Evolutionary conservation across 2,888 invertebrate genomes (phyloP).

Genomic region (Xestia sexstrigata): DNA sequence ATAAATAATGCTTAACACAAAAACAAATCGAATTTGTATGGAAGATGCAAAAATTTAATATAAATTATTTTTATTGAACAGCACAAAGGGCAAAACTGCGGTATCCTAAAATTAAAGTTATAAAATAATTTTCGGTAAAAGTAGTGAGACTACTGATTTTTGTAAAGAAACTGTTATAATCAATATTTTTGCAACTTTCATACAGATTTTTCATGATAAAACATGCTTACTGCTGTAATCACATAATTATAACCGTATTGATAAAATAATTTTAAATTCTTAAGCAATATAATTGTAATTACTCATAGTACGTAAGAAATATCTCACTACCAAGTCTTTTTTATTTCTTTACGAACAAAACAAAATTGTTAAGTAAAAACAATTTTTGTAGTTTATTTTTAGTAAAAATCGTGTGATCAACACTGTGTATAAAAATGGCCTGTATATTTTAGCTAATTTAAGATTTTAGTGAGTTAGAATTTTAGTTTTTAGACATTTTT

Average conservation of each 20-base stretch:
- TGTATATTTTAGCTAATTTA: conserved; percentile 85
- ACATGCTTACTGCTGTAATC: conserved; percentile 72
- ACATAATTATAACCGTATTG: conserved; percentile 71
- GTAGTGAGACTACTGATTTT: conserved; percentile 57
- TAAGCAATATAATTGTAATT: conserved; percentile 86
- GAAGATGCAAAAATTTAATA: conserved; percentile 61
- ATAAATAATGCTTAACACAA: conserved; percentile 67
- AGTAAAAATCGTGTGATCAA: conserved; percentile 77
- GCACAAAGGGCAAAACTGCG: conserved; percentile 34
- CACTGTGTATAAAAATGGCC: conserved; percentile 80
- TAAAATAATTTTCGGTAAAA: conserved; percentile 30
- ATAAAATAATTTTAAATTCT: conserved; percentile 75
- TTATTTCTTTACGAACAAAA: conserved; percentile 57
- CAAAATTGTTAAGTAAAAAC: conserved; percentile 52
- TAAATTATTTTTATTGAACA: conserved; percentile 17
- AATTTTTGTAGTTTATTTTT: conserved; percentile 66
- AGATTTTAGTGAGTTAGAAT: conserved; percentile 67
- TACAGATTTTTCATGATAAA: conserved; percentile 50
- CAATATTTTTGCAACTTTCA: conserved; percentile 66
- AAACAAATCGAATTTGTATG: conserved; percentile 58
- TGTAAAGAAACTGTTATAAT: conserved; percentile 29
- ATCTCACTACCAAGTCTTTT: conserved; percentile 77
- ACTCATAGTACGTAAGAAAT: conserved; percentile 72
- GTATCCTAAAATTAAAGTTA: conserved; percentile 39
- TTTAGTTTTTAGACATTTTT: conserved; percentile 69